Conservation (phyloP, 2,888 invertebrate genomes). For the Allophyes oxyacanthae region DNA sequence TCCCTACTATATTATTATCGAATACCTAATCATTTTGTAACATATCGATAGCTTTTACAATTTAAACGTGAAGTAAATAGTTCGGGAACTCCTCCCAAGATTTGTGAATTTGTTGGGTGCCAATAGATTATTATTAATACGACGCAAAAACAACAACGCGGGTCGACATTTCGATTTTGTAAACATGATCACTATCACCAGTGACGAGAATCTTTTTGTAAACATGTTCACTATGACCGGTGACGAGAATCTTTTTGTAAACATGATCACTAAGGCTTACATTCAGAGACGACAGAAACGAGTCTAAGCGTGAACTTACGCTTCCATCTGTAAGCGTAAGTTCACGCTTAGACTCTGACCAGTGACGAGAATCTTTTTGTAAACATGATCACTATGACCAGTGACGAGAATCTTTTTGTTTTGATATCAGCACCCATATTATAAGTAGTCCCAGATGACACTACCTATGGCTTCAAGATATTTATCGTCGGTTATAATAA, state of each 20-base stretch:
- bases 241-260: slow-evolving; percentile 10
- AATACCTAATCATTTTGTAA: slow-evolving; percentile 34
- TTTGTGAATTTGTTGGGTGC: slow-evolving; percentile 37
- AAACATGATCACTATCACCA: slow-evolving; percentile 31
- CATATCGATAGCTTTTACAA: slow-evolving; percentile 44
- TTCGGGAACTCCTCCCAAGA: slow-evolving; percentile 36
- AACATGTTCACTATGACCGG: no score
- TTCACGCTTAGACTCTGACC: no score
- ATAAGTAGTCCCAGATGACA: slow-evolving; percentile 24
- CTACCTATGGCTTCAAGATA: slow-evolving; percentile 18
- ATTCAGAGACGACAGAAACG: no score
- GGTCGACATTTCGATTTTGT: slow-evolving; percentile 21
- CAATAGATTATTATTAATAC: slow-evolving; percentile 49
- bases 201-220: no score
- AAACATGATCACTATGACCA: no score
- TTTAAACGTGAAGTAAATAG: slow-evolving; percentile 37
- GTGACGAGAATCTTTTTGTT: slow-evolving; percentile 9
- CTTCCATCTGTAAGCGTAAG: no score
- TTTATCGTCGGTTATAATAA: no score
- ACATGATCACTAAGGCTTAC: no score
- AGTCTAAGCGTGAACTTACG: no score
- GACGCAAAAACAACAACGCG: no score
- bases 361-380: no score
- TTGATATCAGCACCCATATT: slow-evolving; percentile 4
- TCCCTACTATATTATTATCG: slow-evolving; percentile 25